A percentile compares a stretch with the other conserved stretches of the same genome.
These are phyloP conservation scores for Nematopogon swammerdamellus DNA, from an alignment of 2,888 invertebrate species.

Conservation along the genomic window DNA sequence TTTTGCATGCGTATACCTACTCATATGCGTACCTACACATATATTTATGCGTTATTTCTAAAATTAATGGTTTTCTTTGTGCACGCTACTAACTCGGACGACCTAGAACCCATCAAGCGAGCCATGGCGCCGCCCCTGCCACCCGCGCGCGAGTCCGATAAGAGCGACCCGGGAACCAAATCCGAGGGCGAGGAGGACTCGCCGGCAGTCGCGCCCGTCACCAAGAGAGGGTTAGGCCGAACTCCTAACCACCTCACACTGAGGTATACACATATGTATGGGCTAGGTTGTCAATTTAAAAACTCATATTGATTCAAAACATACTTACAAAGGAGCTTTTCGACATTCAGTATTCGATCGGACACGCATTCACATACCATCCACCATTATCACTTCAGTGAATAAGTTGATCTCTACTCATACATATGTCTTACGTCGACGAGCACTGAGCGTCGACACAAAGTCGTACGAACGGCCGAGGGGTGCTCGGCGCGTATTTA, in stretches of 20 bases:
- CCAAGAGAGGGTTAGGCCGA: slow-evolving; percentile 72
- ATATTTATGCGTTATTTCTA: not conserved
- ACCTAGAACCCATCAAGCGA: slow-evolving; percentile 17
- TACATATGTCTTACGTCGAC: slow-evolving; percentile 29
- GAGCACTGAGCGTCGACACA: slow-evolving; percentile 57
- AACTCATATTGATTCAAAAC: slow-evolving; percentile 9
- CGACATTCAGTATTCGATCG: not conserved
- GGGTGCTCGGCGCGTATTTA: too few relatives aligned
- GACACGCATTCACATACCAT: not conserved
- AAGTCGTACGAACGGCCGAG: too few relatives aligned
- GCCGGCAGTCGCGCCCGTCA: slow-evolving; percentile 62
- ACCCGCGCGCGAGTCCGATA: slow-evolving; percentile 47
- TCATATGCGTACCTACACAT: too few relatives aligned
- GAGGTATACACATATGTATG: slow-evolving; percentile 58
- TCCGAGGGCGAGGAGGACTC: slow-evolving; percentile 86
- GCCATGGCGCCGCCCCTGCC: slow-evolving; percentile 31
- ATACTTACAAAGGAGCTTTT: slow-evolving; percentile 15
- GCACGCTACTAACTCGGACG: not conserved
- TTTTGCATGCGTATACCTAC: too few relatives aligned
- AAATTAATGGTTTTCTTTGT: not conserved
- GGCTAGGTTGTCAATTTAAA: slow-evolving; percentile 17
- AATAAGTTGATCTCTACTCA: slow-evolving; percentile 24
- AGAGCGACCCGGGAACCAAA: slow-evolving; percentile 71
- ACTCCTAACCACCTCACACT: slow-evolving; percentile 92
- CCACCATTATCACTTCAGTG: not conserved